Conservation (phyloP, 2,797 vertebrate species). For the Melanotaenia boesemani region DNA sequence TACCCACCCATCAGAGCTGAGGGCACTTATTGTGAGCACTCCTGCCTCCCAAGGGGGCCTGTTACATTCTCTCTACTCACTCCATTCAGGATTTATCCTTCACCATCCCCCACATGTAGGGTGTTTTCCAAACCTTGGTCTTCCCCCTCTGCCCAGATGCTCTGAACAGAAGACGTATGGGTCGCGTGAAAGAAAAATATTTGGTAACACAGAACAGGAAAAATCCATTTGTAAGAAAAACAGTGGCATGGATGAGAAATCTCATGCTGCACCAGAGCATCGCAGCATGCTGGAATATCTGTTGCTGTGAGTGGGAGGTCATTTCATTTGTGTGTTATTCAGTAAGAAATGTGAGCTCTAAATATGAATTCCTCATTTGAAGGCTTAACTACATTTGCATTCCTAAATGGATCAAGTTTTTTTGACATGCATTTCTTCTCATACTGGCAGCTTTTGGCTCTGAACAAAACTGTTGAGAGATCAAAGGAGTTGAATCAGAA, state of each 20-base stretch:
- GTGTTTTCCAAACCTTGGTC: not conserved
- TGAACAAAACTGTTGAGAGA: not conserved
- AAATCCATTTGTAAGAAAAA: not conserved
- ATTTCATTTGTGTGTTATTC: slow-evolving; percentile 36
- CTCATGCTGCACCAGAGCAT: not conserved
- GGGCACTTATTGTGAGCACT: slow-evolving; percentile 60
- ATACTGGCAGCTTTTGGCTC: not conserved
- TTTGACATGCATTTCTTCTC: slow-evolving; percentile 1
- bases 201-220: not conserved
- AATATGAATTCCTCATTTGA: slow-evolving; percentile 26
- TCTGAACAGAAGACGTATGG: not conserved
- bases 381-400: slow-evolving; percentile 20
- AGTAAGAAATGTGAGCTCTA: slow-evolving; percentile 16
- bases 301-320: slow-evolving; percentile 20
- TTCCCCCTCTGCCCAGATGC: not conserved
- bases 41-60: slow-evolving; percentile 42
- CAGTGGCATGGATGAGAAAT: not conserved
- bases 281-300: not conserved
- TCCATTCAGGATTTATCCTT: slow-evolving; percentile 11
- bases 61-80: slow-evolving; percentile 10
- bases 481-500: not conserved
- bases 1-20: slow-evolving; percentile 49
- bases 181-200: not conserved
- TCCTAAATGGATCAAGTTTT: not conserved
- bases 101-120: slow-evolving; percentile 13